Evolutionary conservation across 2,888 invertebrate species (phyloP), one percentile per base, ranked within the genome.

Genomic region (Pharmacophagus antenor): DNA sequence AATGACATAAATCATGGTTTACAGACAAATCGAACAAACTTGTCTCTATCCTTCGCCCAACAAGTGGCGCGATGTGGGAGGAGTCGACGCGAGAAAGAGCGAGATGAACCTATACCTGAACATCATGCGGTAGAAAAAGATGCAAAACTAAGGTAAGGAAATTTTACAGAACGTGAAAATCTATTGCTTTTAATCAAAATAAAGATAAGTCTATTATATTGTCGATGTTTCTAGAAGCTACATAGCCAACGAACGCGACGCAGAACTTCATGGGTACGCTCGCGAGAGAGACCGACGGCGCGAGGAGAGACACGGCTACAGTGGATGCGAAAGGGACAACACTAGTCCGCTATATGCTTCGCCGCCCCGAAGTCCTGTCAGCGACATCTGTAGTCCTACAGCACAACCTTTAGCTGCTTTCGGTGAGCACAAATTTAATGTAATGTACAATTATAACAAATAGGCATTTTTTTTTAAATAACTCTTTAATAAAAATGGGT

Each of bases 31-130:
- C 78, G 84, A 12, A 72, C 84, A 44, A 79, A 83, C 69, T 89
- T 94, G 63, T 95, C 95, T 15, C 92, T 98, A 74, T 97, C 97
- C 52, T 98, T 98, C 85, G 97, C 97, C 2, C 97, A 98, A 83
- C 97, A 98, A 89, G 92, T 98, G 56, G 97, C 98, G 67, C 94
- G 96, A 65, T 95, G 96, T 79, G 94, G 95, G 0, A 91, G 95
- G 62, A 93, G 74, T 83, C 88, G 95, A 42, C 93, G 95, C 0
- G 85, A 83, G 4, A 68, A 72, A 62, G 77, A 81, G 92, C 93
- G 80, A 62, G 79, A 79, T 61, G 75, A 67, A 54, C 67, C 76
- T 23, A 83, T 84, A 70, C 85, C 85, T 0, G 88, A 88, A 65
- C 74, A 85, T 54, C 77, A 76, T 0, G 83, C 72, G 0, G 68